A percentile compares a stretch with the other conserved stretches of the same genome.
Conservation (phyloP, 2,113 vertebrate species). For the Myiopsitta monachus region DNA sequence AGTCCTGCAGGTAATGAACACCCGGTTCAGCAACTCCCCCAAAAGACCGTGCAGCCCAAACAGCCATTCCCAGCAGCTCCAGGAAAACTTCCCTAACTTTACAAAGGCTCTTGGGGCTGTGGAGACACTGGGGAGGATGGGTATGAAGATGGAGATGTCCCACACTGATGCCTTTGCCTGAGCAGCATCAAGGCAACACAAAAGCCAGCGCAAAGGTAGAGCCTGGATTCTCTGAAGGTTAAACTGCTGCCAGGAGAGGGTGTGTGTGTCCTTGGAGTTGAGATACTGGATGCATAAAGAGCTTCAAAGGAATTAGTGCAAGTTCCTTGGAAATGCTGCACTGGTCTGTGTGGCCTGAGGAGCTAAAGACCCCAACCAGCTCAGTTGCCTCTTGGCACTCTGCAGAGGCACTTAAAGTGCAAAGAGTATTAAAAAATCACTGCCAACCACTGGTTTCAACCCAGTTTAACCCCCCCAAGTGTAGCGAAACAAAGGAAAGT, state of each 20-base stretch:
- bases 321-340: accelerated
- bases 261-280: background rate
- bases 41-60: background rate
- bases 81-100: background rate
- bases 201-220: background rate
- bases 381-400: background rate
- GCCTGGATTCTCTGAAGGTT: background rate
- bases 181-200: background rate
- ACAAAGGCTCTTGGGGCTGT: background rate
- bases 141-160: background rate
- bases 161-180: accelerated
- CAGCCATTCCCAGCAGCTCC: background rate
- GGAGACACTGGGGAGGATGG: accelerated
- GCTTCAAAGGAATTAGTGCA: background rate
- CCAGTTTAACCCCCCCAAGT: background rate
- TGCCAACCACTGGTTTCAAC: background rate
- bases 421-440: background rate
- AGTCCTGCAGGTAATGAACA: background rate
- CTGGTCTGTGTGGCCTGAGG: background rate
- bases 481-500: background rate
- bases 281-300: background rate
- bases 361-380: background rate
- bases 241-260: background rate
- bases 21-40: background rate
- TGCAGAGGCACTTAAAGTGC: background rate